Percentiles rank a stretch among this genome's conserved stretches.
Conservation (phyloP, 2,888 invertebrate species). For the Smittia aterrima region DNA sequence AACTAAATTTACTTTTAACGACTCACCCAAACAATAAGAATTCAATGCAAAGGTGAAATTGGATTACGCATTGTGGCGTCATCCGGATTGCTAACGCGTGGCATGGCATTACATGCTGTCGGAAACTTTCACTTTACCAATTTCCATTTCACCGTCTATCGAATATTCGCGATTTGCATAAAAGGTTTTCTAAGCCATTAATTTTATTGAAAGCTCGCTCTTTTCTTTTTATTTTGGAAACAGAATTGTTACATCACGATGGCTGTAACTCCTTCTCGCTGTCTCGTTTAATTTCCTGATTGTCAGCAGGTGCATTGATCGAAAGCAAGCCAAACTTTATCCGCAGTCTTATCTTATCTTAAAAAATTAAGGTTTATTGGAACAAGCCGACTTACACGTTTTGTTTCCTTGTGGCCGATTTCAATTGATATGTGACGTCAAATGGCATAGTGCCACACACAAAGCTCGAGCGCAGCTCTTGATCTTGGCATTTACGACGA, state of each 20-base stretch:
- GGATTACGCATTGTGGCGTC: constrained; percentile 7
- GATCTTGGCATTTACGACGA: constrained; percentile 23
- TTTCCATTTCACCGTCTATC: constrained; percentile 11
- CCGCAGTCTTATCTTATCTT: constrained; percentile 22
- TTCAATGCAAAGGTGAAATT: background rate
- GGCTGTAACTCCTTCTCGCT: background rate
- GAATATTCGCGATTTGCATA: constrained; percentile 13
- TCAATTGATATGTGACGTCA: background rate
- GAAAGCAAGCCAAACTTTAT: background rate
- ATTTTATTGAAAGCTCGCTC: too few species aligned
- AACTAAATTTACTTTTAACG: background rate
- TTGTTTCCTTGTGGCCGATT: background rate
- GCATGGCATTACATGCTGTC: background rate
- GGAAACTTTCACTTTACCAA: constrained; percentile 23
- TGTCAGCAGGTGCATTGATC: background rate
- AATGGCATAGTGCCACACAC: constrained; percentile 18
- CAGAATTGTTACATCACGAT: background rate
- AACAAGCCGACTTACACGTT: too few species aligned
- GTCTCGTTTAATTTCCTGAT: background rate
- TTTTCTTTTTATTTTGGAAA: background rate
- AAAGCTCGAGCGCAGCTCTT: background rate
- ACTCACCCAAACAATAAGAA: constrained; percentile 6
- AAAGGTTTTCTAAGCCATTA: constrained; percentile 14
- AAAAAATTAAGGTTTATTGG: too few species aligned
- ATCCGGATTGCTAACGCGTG: background rate